A percentile compares a stretch with the other conserved stretches of the same genome.
Conservation (phyloP, 1,140 invertebrate genomes). For the Gryon sp. region DNA sequence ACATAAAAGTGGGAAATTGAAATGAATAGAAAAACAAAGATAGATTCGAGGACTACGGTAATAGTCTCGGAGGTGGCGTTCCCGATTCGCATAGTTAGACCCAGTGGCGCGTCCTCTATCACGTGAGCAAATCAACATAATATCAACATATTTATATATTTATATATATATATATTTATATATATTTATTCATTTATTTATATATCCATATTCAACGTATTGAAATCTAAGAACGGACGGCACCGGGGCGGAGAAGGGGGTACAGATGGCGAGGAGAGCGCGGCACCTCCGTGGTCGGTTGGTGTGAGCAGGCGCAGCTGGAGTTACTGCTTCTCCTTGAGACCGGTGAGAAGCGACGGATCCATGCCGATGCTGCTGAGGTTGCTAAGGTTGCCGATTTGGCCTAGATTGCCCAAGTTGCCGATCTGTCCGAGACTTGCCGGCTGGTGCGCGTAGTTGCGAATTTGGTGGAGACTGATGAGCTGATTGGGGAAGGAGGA, state of each 20-base stretch:
- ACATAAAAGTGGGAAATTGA: constrained; percentile 1
- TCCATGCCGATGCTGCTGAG: constrained; percentile 76
- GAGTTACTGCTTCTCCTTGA: constrained; percentile 77
- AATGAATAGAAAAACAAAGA: background rate
- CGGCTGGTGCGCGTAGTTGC: constrained; percentile 97
- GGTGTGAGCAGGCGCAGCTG: too few relatives aligned
- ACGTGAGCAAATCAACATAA: constrained; percentile 45
- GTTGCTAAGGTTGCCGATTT: constrained; percentile 75
- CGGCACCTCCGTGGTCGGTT: constrained; percentile 3
- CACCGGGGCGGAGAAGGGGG: constrained; percentile 22
- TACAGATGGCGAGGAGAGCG: background rate
- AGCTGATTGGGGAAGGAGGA: constrained; percentile 95
- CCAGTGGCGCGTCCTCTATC: constrained; percentile 32
- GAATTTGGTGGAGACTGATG: constrained; percentile 96
- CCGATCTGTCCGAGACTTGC: constrained; percentile 79
- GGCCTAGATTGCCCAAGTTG: constrained; percentile 75
- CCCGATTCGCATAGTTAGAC: background rate
- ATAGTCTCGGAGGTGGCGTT: constrained; percentile 13
- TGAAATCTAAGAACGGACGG: constrained; percentile 27
- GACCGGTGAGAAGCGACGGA: constrained; percentile 73
- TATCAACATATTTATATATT: constrained; percentile 17
- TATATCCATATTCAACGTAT: constrained; percentile 31
- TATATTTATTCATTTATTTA: too few relatives aligned
- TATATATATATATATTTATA: background rate
- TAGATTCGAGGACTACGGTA: background rate